phyloP scores from a whole-genome alignment of 1,140 invertebrate genomes.

The Lerema accius region DNA sequence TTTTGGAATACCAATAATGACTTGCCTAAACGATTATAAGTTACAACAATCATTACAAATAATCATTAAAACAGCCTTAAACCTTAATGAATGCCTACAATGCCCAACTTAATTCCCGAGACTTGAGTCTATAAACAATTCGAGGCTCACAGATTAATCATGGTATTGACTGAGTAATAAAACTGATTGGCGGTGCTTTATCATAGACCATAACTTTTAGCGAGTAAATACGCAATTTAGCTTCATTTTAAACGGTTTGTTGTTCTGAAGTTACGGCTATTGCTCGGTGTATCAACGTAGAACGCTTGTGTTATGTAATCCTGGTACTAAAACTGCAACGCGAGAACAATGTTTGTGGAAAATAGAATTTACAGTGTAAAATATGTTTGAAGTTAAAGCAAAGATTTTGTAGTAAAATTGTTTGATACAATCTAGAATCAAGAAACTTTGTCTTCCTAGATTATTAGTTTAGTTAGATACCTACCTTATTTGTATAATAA shows the following conservation, averaged over 20 bases:
- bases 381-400: too few species aligned
- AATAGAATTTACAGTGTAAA: too few species aligned
- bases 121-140: conserved; percentile 33
- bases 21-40: too few species aligned
- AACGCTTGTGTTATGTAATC: neutral
- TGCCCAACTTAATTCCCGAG: conserved; percentile 11
- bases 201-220: conserved; percentile 58
- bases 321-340: neutral
- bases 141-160: conserved; percentile 40
- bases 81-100: conserved; percentile 18
- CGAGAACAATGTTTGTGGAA: neutral
- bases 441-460: too few species aligned
- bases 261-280: conserved; percentile 22
- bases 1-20: too few species aligned
- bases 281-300: neutral
- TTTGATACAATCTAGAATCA: too few species aligned
- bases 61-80: too few species aligned
- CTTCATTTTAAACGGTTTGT: conserved; percentile 40
- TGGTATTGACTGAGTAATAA: conserved; percentile 60
- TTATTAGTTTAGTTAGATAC: too few species aligned
- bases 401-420: too few species aligned
- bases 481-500: too few species aligned
- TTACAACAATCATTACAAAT: too few species aligned
- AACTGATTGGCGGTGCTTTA: conserved; percentile 49
- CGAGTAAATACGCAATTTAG: conserved; percentile 53